A percentile compares a stretch with the other conserved stretches of the same genome.
These are phyloP conservation scores for Dysidea cf. avara DNA, from an alignment of 37 sponge, comb jelly and placozoan species.

Conservation along the genomic window DNA sequence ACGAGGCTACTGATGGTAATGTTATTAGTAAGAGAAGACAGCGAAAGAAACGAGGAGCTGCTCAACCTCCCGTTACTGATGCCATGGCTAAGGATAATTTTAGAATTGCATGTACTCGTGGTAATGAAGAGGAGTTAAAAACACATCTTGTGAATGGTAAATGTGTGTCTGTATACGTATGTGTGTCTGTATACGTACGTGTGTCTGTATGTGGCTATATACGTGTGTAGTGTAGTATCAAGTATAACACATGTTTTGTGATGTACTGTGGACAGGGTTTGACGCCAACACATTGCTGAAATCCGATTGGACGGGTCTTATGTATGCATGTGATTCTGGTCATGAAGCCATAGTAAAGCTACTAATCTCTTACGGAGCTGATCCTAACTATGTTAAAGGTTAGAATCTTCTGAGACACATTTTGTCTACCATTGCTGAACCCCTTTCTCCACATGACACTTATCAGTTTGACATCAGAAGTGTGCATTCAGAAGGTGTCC, in stretches of 20 bases:
- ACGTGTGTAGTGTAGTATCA: not conserved
- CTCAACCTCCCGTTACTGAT: no score
- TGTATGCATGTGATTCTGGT: slow-evolving; percentile 52
- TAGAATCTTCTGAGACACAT: not conserved
- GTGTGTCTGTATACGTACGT: not conserved
- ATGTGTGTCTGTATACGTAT: not conserved
- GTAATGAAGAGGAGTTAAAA: slow-evolving; percentile 27
- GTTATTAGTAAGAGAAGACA: no score
- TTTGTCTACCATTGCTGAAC: not conserved
- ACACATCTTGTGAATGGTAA: slow-evolving; percentile 22
- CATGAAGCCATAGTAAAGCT: slow-evolving; percentile 19
- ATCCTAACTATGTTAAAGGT: slow-evolving; percentile 58
- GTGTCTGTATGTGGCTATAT: not conserved
- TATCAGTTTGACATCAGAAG: not conserved
- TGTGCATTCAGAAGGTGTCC: no score
- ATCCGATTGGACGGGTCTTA: slow-evolving; percentile 57
- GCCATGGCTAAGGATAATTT: no score
- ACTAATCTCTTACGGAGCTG: slow-evolving; percentile 34
- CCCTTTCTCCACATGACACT: not conserved
- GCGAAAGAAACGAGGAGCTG: no score
- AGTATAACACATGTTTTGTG: not conserved
- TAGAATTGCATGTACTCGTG: slow-evolving; percentile 27
- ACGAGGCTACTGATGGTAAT: no score
- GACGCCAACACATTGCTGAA: slow-evolving; percentile 36
- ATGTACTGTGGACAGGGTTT: slow-evolving; percentile 23